A percentile compares a stretch with the other conserved stretches of the same genome.
Evolutionary conservation across 2,797 vertebrate genomes (phyloP).

Genomic region (Dryobates pubescens): DNA sequence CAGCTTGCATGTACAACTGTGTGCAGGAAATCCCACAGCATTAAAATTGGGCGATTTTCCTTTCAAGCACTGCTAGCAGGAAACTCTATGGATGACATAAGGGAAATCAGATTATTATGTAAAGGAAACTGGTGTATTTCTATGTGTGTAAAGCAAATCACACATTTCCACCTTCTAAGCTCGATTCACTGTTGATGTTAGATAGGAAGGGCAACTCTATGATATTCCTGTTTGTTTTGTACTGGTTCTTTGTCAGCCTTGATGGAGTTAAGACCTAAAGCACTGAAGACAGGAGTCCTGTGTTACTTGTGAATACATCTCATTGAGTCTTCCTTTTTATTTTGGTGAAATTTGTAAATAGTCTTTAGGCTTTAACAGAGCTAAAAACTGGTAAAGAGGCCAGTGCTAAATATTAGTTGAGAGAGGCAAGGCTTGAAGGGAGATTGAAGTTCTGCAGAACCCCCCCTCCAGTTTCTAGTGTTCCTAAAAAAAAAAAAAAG

Average conservation of each 20-base stretch:
- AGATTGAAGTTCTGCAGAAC: background rate
- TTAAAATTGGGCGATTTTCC: background rate
- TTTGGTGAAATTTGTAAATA: background rate
- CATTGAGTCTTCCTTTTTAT: background rate
- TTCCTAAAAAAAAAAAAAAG: background rate
- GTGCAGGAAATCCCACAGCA: background rate
- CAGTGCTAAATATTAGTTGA: background rate
- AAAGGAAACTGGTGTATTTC: background rate
- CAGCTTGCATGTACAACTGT: background rate
- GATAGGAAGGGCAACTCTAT: background rate
- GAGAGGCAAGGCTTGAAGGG: background rate
- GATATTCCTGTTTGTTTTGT: background rate
- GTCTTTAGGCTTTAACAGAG: background rate
- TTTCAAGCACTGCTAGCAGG: background rate
- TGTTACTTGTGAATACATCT: background rate
- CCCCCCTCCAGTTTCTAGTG: background rate
- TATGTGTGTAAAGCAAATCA: background rate
- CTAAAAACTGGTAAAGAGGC: background rate
- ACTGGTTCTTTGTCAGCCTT: background rate
- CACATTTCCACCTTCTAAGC: background rate
- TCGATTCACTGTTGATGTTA: background rate
- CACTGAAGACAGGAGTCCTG: background rate
- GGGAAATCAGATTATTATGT: background rate
- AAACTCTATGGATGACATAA: background rate
- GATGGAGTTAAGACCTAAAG: background rate